Base-by-base conservation (phyloP, 2,113 vertebrate species). In the Peromyscus maniculatus region DNA sequence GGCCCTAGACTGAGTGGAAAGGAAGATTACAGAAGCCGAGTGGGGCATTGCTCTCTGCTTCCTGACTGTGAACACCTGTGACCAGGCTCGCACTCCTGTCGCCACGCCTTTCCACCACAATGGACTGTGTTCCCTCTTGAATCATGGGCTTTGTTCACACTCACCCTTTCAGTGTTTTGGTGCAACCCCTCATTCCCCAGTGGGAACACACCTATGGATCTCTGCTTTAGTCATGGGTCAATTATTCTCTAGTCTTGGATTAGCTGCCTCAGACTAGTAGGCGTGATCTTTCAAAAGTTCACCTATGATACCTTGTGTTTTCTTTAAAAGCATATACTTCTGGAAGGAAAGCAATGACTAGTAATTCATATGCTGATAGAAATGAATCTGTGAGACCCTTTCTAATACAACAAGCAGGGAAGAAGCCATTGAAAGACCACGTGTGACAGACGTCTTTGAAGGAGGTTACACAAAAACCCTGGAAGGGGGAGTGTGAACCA, bases 351-450 rank as follows among this genome's bases (percentile, higher is more conserved):
- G 26, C 49, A 86, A 83, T 90, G 74, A 87, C 16, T 13, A 46
- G 55, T 66, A 26, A 87, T 13, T 91, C 69, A 74, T 1, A 46
- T 1, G 2, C 83, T 87, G 21, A 88, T 57, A 46, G 57, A 84
- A 86, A 89, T 66, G 74, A 78, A 78, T 87, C 46, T 89, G n/a
- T 91, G 52, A 75, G 39, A 86, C 57, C 21, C 36, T 43, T 91
- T 82, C 16, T 69, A 90, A 91, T 4, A 91, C 17, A 39, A 6
- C 67, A 28, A 46, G 3, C 4, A 6, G 36, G 93, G 64, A 92
- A 55, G 33, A 9, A 71, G 3, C 28, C 36, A 33, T 11, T 49
- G 78, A 43, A 97, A 90, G 79, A 19, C 9, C 9, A 12, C 4
- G 28, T 21, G 52, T 84, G 84, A 55, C 26, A 4, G 57, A 9